Evolutionary conservation across 2,797 vertebrate genomes (phyloP).

Genomic region (Protonibea diacanthus): DNA sequence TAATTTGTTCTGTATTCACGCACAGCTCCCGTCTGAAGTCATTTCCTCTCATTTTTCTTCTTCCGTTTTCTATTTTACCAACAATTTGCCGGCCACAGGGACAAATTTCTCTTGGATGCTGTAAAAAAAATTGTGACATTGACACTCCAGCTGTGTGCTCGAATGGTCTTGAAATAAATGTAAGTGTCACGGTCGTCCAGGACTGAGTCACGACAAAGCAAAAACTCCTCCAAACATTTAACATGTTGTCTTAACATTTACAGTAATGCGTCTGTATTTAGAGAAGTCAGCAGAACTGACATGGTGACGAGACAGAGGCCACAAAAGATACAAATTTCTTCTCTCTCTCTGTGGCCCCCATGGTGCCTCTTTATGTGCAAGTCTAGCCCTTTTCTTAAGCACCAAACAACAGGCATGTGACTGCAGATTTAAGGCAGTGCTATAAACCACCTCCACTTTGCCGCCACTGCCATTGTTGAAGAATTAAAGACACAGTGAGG

Average conservation of each 20-base stretch:
- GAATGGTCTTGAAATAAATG: conserved; percentile 22
- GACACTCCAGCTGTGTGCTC: conserved; percentile 14
- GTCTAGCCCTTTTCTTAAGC: conserved; percentile 20
- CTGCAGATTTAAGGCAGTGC: conserved; percentile 49
- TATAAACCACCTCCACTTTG: conserved; percentile 38
- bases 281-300: not conserved
- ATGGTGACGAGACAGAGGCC: conserved; percentile 5
- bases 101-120: conserved; percentile 27
- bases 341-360: conserved; percentile 25
- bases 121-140: conserved; percentile 8
- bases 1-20: too few species aligned
- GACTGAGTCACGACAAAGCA: conserved; percentile 8
- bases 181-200: not conserved
- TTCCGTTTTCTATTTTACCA: conserved; percentile 7
- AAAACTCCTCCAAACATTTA: not conserved
- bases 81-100: not conserved
- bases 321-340: conserved; percentile 8
- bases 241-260: not conserved
- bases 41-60: conserved; percentile 19
- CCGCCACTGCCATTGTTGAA: conserved; percentile 16
- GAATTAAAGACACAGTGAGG: conserved; percentile 27
- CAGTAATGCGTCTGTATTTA: not conserved
- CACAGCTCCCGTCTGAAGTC: not conserved
- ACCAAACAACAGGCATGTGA: conserved; percentile 53
- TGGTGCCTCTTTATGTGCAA: not conserved